Evolutionary conservation across 2,797 vertebrate genomes (phyloP), one percentile per base, ranked within the genome.

Genomic region (Anas bernieri): DNA sequence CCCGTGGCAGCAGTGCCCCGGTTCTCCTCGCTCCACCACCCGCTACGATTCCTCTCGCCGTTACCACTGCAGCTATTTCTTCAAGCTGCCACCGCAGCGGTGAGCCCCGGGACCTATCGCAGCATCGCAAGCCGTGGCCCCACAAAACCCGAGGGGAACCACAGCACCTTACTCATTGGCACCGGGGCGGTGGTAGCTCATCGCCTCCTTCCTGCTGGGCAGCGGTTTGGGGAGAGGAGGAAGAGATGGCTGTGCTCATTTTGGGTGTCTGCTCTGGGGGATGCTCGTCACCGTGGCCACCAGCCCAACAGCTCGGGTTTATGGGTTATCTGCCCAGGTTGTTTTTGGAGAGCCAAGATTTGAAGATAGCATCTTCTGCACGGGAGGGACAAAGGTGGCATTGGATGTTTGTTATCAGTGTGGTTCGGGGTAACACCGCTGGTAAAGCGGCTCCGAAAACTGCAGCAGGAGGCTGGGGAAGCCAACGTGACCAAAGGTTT

Each of bases 131-230:
- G 39, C 50, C 35, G 1, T 87, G 82, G 90, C 52, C 74, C 77
- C 92, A 86, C 87, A 95, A 96, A 95, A 69, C 92, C 95, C 86
- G 89, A 92, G 85, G 89, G 76, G 69, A 96, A 96, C 93, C 92
- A 92, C 89, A 54, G 87, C 6, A 4, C 68, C 89, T 96, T 93
- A 96, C 92, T 95, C 95, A 96, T 4, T 88, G 70, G 55, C 50
- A 88, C 61, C 1, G 0, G 30, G 52, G 77, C 0, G 55, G 78
- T 84, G 80, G 67, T 78, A 58, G 13, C 59, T 93, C 88, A 48
- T 88, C 3, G 0, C 54, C 90, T 95, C 72, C 89, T 86, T 91
- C 89, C 75, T 0, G 0, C 43, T 72, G 79, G 89, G 92, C 92
- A 95, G 90, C 2, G 94, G 91, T 93, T 33, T 84, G 83, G 87